A percentile compares a stretch with the other conserved stretches of the same genome.
These are phyloP conservation scores for Andrena camellia DNA, from an alignment of 2,888 invertebrate genomes.

Conservation along the genomic window DNA sequence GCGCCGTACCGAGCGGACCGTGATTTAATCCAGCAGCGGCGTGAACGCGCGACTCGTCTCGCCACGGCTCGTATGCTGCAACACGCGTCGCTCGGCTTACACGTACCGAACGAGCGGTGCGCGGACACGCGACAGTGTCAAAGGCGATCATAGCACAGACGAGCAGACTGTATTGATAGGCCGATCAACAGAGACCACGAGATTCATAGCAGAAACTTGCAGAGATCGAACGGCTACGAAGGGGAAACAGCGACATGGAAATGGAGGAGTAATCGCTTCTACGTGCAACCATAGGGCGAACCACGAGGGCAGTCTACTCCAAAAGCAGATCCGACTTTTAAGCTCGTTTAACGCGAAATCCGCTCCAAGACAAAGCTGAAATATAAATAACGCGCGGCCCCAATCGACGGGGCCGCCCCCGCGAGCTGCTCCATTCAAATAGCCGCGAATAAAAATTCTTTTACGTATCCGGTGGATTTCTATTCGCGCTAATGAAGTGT, in stretches of 20 bases:
- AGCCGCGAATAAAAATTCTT: conserved; percentile 42
- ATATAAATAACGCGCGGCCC: conserved; percentile 44
- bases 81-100: conserved; percentile 2
- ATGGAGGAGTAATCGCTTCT: too few relatives aligned
- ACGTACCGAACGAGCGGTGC: conserved; percentile 18
- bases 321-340: not conserved
- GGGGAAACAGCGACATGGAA: too few relatives aligned
- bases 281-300: too few relatives aligned
- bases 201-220: conserved; percentile 1
- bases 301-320: too few relatives aligned
- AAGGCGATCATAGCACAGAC: conserved; percentile 9
- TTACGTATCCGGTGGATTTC: conserved; percentile 16
- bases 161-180: not conserved
- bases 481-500: conserved; percentile 55
- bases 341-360: conserved; percentile 34
- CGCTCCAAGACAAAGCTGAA: conserved; percentile 35
- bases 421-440: conserved; percentile 24
- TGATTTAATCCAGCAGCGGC: conserved; percentile 55
- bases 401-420: conserved; percentile 15
- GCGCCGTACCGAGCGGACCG: conserved; percentile 17
- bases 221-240: too few relatives aligned
- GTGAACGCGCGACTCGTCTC: conserved; percentile 45
- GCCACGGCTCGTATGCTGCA: not conserved
- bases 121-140: conserved; percentile 21
- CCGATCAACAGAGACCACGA: not conserved